phyloP scores from a whole-genome alignment of 2,113 vertebrate species.

The Actinemys pallida region DNA sequence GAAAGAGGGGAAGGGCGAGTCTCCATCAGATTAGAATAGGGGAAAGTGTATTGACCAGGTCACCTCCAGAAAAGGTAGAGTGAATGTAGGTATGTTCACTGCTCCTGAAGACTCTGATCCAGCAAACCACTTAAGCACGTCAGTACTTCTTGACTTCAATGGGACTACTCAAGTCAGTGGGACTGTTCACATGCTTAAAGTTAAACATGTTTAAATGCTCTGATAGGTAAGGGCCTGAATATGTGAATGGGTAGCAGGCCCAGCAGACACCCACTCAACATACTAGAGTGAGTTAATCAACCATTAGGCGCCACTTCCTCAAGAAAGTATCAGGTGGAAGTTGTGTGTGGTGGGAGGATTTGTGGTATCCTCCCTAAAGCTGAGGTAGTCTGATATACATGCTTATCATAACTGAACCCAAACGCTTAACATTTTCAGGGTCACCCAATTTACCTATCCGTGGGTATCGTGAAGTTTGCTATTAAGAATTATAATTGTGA shows the following conservation, averaged over 20 bases:
- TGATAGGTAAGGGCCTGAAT: slow-evolving; percentile 3
- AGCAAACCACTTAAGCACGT: neutral
- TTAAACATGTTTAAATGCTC: neutral
- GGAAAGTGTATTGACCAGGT: neutral
- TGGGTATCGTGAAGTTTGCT: neutral
- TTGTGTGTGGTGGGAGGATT: neutral
- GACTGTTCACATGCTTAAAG: neutral
- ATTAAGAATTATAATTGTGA: neutral
- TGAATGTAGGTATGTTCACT: neutral
- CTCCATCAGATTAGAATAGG: fast-evolving
- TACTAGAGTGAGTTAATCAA: neutral
- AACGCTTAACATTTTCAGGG: neutral
- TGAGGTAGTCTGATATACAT: neutral
- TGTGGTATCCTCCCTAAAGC: neutral
- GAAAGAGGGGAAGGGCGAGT: fast-evolving
- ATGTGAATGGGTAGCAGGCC: neutral
- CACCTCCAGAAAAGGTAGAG: neutral
- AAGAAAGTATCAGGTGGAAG: neutral
- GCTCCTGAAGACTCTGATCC: neutral
- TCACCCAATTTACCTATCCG: neutral
- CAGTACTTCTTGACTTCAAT: neutral
- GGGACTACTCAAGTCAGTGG: neutral
- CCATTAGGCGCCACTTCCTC: neutral
- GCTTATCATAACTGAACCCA: neutral
- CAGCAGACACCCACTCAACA: neutral